These are phyloP conservation scores for Camarhynchus parvulus DNA, from an alignment of 2,113 vertebrate genomes.

Conservation along the genomic window DNA sequence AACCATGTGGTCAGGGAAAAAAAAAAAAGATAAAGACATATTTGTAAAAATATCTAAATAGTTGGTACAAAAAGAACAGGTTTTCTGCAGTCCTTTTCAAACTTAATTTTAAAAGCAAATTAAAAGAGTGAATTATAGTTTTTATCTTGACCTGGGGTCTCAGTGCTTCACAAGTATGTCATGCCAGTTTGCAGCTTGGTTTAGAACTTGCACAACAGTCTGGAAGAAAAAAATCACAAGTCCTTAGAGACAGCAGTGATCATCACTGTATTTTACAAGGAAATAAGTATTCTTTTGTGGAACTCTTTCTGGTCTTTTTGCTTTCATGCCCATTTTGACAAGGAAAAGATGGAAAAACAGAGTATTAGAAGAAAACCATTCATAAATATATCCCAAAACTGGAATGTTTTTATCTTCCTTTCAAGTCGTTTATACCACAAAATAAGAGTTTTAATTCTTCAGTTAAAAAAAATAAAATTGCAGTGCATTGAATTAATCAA, in stretches of 20 bases:
- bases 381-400: neutral
- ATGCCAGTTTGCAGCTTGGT: neutral
- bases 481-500: neutral
- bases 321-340: neutral
- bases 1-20: neutral
- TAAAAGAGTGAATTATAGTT: neutral
- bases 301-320: neutral
- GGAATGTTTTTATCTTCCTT: neutral
- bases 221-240: neutral
- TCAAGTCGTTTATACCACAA: neutral
- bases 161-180: neutral
- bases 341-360: neutral
- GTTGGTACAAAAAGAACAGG: neutral
- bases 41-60: slow-evolving; percentile 12
- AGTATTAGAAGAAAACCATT: neutral
- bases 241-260: neutral
- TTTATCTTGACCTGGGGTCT: slow-evolving; percentile 15
- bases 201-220: neutral
- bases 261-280: neutral
- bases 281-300: neutral
- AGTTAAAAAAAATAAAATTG: neutral
- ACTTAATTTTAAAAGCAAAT: slow-evolving; percentile 35
- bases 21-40: neutral
- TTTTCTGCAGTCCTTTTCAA: slow-evolving; percentile 12
- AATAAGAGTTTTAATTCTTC: neutral